Evolutionary conservation across 2,797 vertebrate species (phyloP).

Genomic region (Hipposideros larvatus): DNA sequence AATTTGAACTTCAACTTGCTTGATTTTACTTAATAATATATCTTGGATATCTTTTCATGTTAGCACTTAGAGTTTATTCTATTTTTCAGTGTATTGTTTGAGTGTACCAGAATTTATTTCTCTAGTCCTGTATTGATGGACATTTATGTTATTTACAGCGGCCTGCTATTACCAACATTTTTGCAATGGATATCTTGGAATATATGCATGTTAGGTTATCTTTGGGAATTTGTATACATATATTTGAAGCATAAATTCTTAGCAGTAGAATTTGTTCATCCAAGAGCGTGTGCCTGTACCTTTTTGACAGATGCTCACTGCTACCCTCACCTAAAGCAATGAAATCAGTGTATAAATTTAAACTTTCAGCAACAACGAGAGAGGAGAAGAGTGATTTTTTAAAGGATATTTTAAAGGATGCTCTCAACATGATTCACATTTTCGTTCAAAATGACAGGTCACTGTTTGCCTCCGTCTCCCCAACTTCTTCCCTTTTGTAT

Average conservation of each 20-base stretch:
- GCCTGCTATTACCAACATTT: background rate
- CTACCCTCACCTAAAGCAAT: background rate
- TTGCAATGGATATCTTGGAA: background rate
- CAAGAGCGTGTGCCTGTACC: background rate
- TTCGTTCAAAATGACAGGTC: conserved; percentile 26
- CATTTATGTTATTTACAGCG: background rate
- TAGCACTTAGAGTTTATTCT: background rate
- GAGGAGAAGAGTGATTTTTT: background rate
- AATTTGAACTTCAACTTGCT: background rate
- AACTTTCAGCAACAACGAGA: background rate
- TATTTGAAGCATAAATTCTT: background rate
- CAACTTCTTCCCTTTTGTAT: background rate
- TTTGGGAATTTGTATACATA: background rate
- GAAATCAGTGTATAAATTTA: background rate
- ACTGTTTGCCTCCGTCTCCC: background rate
- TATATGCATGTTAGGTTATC: background rate
- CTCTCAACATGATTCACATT: background rate
- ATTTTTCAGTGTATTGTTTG: background rate
- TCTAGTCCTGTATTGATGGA: background rate
- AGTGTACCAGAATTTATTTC: background rate
- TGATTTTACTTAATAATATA: conserved; percentile 4
- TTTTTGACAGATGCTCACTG: background rate
- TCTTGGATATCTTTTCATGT: background rate
- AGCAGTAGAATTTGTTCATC: background rate
- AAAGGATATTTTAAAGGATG: background rate